Evolutionary conservation across 1,140 invertebrate genomes (phyloP).

Genomic region (Orius insidiosus): DNA sequence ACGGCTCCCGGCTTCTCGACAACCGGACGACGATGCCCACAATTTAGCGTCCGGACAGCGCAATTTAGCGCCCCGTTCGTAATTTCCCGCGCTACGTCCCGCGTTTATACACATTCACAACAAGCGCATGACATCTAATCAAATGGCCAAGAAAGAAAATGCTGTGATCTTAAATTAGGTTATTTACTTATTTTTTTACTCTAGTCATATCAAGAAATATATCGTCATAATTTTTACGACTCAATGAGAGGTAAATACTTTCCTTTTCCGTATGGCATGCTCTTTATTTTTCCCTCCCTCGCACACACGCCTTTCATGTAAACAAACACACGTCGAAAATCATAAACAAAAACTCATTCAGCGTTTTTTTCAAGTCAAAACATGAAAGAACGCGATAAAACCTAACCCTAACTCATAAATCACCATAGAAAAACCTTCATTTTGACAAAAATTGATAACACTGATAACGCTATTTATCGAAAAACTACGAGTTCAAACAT

Average conservation of each 20-base stretch:
- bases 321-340: constrained; percentile 18
- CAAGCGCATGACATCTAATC: constrained; percentile 7
- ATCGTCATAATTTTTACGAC: neutral
- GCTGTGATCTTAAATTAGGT: constrained; percentile 20
- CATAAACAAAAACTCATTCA: too few relatives aligned
- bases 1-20: neutral
- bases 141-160: constrained; percentile 20
- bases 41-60: too few relatives aligned
- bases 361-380: neutral
- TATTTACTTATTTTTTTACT: constrained; percentile 16
- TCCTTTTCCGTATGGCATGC: neutral
- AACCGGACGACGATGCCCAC: too few relatives aligned
- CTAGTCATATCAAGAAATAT: constrained; percentile 13
- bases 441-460: too few relatives aligned
- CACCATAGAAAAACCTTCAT: too few relatives aligned
- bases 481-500: too few relatives aligned
- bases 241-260: constrained; percentile 13
- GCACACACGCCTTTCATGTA: neutral
- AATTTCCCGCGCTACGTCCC: neutral
- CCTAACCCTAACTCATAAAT: neutral
- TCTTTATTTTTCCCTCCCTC: neutral
- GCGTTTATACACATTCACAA: neutral
- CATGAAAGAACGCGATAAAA: neutral
- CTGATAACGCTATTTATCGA: too few relatives aligned
- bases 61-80: neutral